phyloP scores from a whole-genome alignment of 2,797 vertebrate genomes.

The Chelon auratus region DNA sequence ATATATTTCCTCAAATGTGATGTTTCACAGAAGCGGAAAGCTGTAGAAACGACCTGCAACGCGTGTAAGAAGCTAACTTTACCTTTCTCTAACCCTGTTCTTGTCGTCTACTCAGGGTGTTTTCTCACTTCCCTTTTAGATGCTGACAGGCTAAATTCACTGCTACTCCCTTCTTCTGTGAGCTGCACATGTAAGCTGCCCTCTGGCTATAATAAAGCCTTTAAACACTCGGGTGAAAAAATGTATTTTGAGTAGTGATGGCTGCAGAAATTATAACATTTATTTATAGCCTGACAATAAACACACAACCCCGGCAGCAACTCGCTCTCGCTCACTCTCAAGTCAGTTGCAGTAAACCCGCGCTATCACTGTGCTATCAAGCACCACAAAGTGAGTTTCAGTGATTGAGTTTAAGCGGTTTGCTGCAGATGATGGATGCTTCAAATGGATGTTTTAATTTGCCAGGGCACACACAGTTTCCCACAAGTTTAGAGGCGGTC shows the following conservation, averaged over 20 bases:
- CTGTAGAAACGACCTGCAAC: constrained; percentile 18
- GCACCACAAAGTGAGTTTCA: constrained; percentile 32
- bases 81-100: constrained; percentile 21
- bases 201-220: constrained; percentile 62
- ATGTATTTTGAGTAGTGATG: constrained; percentile 43
- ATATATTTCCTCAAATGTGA: constrained; percentile 19
- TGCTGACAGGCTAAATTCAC: constrained; percentile 60
- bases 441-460: constrained; percentile 56
- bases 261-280: constrained; percentile 59
- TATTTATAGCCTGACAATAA: constrained; percentile 63
- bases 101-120: not conserved
- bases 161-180: constrained; percentile 52
- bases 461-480: constrained; percentile 23
- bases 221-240: constrained; percentile 57
- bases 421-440: constrained; percentile 41
- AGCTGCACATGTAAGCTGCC: constrained; percentile 61
- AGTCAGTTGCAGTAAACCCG: constrained; percentile 24
- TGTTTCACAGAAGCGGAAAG: constrained; percentile 9
- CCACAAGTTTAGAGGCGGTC: constrained; percentile 17
- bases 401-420: constrained; percentile 44
- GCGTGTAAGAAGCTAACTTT: constrained; percentile 15
- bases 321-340: constrained; percentile 2
- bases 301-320: constrained; percentile 14
- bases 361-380: constrained; percentile 26
- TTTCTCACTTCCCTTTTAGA: constrained; percentile 43